Base-by-base conservation (phyloP, 2,888 invertebrate species). In the Ctena decussata region DNA sequence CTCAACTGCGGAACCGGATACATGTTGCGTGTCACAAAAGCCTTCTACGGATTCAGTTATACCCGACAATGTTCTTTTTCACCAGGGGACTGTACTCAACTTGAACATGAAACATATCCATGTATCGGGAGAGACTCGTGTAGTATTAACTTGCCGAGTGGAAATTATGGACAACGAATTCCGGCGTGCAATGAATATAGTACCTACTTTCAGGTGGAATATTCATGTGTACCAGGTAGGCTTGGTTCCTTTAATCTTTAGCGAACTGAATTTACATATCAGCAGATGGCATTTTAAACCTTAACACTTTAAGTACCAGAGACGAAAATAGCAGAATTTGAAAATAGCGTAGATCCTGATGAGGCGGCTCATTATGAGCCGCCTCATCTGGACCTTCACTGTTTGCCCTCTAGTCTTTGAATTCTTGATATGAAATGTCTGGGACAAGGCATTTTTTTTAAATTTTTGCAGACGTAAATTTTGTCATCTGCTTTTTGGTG, bases 161-260 rank as follows among this genome's bases (percentile, higher is more conserved):
- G 92, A 0, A 87, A 89, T 32, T 82, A 87, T 60, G 94, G 93
- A 0, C 90, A 92, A 30, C 86, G 87, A 53, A 91, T 93, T 44
- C 91, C 91, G 21, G 78, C 85, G 2, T 95, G 94, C 82, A 86
- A 91, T 30, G 87, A 86, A 74, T 87, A 90, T 72, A 94, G 94
- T 88, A 95, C 93, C 82, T 95, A 94, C 85, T 94, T 93, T 86
- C 95, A 95, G 82, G 94, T 95, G 86, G 94, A 94, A 86, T 95
- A 95, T 82, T 89, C 93, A 72, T 95, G 95, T 86, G 91, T 94
- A 74, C 91, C 91, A 90, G 93, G 95, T 94, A 86, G 80, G 90
- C 41, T 27, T 46, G 12, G 6, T 41, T 41, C 15, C 15, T 41
- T 41, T 41, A 11, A 11, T 41, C 8, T 41, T 41, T n/a, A n/a